phyloP scores from a whole-genome alignment of 2,113 vertebrate species.

The Chlamydotis undulata region DNA sequence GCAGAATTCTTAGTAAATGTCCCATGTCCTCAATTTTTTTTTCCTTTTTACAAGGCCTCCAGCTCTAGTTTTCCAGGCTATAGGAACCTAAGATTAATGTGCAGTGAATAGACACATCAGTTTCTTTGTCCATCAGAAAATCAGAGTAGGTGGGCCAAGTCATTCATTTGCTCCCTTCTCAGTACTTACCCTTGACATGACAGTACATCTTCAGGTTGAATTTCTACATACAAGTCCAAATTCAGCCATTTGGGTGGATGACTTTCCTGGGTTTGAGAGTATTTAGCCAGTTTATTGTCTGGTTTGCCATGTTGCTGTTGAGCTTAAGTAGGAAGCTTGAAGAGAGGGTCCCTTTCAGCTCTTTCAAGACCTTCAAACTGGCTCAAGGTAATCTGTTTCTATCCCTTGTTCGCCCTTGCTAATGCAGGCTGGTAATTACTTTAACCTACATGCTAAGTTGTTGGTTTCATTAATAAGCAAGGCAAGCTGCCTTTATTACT shows the following conservation, averaged over 20 bases:
- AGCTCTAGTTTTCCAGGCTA: neutral
- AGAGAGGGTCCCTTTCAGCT: neutral
- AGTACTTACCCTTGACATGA: neutral
- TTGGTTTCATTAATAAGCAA: neutral
- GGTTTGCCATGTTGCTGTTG: neutral
- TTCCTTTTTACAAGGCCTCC: neutral
- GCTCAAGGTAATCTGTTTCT: neutral
- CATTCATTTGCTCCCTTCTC: neutral
- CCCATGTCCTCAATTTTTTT: neutral
- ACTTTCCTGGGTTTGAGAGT: neutral
- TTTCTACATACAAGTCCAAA: neutral
- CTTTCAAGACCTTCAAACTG: neutral
- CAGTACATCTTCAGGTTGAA: neutral
- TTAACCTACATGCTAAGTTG: neutral
- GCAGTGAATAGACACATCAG: neutral
- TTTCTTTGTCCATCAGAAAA: neutral
- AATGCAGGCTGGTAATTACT: neutral
- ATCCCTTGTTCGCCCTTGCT: neutral
- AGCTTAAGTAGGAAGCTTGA: neutral
- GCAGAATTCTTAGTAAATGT: neutral
- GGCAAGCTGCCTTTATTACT: neutral
- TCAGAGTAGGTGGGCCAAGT: neutral
- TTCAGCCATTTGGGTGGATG: neutral
- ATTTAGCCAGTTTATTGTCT: neutral
- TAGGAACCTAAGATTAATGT: neutral